phyloP scores from a whole-genome alignment of 1,140 invertebrate genomes.

The Leptinotarsa texana region DNA sequence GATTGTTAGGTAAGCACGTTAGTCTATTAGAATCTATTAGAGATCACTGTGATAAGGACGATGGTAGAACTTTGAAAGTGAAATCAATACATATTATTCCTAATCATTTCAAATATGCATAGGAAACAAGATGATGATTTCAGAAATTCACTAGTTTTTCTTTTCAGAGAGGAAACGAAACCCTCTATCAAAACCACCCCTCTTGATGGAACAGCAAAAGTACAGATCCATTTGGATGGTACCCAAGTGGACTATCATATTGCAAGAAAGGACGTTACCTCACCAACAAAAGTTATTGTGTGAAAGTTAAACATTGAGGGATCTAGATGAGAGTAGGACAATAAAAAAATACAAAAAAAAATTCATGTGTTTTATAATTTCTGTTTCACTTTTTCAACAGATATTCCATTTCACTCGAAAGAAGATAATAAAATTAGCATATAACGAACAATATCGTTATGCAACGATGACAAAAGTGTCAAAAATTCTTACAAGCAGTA shows the following conservation, averaged over 20 bases:
- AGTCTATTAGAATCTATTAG: no score
- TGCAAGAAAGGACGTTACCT: not conserved
- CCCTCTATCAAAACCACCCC: constrained; percentile 41
- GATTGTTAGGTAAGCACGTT: constrained; percentile 57
- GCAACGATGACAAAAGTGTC: no score
- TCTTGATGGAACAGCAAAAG: constrained; percentile 57
- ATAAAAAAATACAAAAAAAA: no score
- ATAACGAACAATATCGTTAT: no score
- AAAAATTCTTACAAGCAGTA: no score
- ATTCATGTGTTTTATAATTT: no score
- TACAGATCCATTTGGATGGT: constrained; percentile 53
- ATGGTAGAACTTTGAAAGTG: not conserved
- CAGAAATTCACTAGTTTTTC: not conserved
- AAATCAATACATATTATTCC: not conserved
- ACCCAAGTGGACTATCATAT: constrained; percentile 51
- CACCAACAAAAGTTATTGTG: no score
- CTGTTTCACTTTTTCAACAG: no score
- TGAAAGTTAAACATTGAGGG: no score
- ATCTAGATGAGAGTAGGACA: no score
- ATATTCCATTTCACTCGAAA: no score
- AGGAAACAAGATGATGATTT: not conserved
- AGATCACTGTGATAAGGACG: not conserved
- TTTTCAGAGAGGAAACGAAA: not conserved
- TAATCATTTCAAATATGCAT: not conserved
- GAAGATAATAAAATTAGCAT: no score